These are phyloP conservation scores for Mionectes macconnelli DNA, from an alignment of 2,113 vertebrate genomes.

Conservation along the genomic window DNA sequence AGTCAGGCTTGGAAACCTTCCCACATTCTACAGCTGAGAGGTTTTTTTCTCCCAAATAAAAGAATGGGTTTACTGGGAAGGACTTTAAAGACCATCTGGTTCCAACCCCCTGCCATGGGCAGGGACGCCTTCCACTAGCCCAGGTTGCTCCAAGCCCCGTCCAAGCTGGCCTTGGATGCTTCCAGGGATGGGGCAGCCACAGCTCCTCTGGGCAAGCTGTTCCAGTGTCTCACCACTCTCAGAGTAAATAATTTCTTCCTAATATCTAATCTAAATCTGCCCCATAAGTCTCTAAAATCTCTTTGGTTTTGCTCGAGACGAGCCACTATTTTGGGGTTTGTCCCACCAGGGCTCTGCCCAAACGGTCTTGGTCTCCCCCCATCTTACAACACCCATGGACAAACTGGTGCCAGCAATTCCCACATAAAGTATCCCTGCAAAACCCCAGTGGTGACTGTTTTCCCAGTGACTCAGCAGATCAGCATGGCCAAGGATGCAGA, in stretches of 20 bases:
- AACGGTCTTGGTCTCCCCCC: neutral
- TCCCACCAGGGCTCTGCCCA: neutral
- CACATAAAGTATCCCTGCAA: neutral
- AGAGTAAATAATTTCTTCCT: neutral
- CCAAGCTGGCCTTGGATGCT: neutral
- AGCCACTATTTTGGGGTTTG: neutral
- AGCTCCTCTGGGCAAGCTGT: neutral
- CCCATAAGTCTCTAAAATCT: neutral
- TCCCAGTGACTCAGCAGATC: neutral
- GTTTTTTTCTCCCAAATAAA: neutral
- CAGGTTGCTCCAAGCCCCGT: accelerated
- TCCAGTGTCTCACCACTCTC: accelerated
- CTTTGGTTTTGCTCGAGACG: neutral
- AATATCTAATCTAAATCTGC: neutral
- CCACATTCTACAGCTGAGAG: neutral
- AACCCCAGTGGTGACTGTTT: neutral
- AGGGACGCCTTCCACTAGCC: accelerated
- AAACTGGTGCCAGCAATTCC: neutral
- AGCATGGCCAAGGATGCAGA: neutral
- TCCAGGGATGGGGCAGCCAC: neutral
- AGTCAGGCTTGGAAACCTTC: neutral
- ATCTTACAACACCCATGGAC: neutral
- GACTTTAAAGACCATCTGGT: accelerated
- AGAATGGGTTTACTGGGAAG: neutral
- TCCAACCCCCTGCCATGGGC: accelerated